Percentiles rank a stretch among this genome's conserved stretches.
These are phyloP conservation scores for Zaprionus capensis DNA, from an alignment of 1,140 invertebrate genomes.

Conservation along the genomic window DNA sequence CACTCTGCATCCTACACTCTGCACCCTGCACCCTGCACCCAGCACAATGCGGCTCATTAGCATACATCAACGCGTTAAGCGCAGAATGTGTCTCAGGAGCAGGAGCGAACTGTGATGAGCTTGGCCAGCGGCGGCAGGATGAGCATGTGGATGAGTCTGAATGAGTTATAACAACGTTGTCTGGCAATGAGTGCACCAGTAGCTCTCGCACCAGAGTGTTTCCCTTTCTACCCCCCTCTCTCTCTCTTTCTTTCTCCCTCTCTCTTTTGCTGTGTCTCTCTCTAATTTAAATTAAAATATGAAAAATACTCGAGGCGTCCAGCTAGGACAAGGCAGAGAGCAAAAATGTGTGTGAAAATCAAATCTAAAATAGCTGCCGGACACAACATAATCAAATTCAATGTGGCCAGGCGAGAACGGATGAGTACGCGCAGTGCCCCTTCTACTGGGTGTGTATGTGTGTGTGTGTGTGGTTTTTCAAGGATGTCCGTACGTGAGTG, in stretches of 20 bases:
- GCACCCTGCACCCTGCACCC: constrained; percentile 47
- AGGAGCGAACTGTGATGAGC: not conserved
- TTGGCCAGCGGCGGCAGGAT: constrained; percentile 2
- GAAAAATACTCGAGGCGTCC: constrained; percentile 64
- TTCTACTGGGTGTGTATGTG: not conserved
- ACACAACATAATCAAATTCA: constrained; percentile 78
- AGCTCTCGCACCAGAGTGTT: not conserved
- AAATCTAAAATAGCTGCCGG: constrained; percentile 82
- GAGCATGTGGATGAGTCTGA: constrained; percentile 60
- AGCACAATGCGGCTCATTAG: constrained; percentile 83
- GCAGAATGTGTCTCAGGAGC: constrained; percentile 36
- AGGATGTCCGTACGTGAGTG: not conserved
- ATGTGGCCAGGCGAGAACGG: constrained; percentile 40
- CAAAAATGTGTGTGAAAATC: constrained; percentile 66
- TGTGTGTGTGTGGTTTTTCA: not conserved
- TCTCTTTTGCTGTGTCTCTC: constrained; percentile 14
- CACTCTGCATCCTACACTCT: constrained; percentile 40
- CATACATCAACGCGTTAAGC: constrained; percentile 83
- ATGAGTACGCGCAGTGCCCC: not conserved
- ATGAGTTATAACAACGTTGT: constrained; percentile 66
- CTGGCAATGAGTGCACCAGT: constrained; percentile 20
- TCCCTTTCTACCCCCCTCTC: not conserved
- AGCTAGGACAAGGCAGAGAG: constrained; percentile 15
- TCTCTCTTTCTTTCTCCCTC: constrained; percentile 27
- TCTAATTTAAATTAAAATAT: constrained; percentile 82